phyloP scores from a whole-genome alignment of 2,113 vertebrate species.

The Brienomyrus brachyistius region DNA sequence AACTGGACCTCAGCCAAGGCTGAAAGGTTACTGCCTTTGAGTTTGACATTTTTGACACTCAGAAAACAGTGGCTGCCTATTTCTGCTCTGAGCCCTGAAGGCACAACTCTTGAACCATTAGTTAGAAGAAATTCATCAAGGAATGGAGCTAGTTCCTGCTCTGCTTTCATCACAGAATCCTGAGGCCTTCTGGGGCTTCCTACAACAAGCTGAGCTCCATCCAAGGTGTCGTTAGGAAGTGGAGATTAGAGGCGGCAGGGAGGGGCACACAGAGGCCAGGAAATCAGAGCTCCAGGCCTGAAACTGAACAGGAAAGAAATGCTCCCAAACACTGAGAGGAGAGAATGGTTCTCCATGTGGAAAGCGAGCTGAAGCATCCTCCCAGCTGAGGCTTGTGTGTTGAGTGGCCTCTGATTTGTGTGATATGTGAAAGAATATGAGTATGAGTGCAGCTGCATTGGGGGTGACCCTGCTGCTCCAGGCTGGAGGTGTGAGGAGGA shows the following conservation, averaged over 20 bases:
- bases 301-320: background rate
- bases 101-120: conserved; percentile 2
- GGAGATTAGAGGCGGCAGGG: conserved; percentile 7
- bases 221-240: background rate
- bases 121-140: conserved; percentile 20
- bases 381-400: background rate
- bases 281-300: background rate
- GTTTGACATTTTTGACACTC: background rate
- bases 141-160: background rate
- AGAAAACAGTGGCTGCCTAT: background rate
- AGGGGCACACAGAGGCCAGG: background rate
- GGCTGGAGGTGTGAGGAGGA: background rate
- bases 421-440: background rate
- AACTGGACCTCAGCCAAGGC: conserved; percentile 9
- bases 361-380: background rate
- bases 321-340: background rate
- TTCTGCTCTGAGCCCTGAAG: conserved; percentile 10
- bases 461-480: background rate
- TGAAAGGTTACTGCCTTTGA: background rate
- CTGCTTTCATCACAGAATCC: background rate
- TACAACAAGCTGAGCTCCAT: background rate
- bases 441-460: background rate
- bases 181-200: conserved; percentile 7
- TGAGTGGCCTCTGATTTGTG: background rate
- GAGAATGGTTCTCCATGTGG: background rate